Base-by-base conservation (phyloP, 2,888 invertebrate species). In the Rotaria socialis region DNA sequence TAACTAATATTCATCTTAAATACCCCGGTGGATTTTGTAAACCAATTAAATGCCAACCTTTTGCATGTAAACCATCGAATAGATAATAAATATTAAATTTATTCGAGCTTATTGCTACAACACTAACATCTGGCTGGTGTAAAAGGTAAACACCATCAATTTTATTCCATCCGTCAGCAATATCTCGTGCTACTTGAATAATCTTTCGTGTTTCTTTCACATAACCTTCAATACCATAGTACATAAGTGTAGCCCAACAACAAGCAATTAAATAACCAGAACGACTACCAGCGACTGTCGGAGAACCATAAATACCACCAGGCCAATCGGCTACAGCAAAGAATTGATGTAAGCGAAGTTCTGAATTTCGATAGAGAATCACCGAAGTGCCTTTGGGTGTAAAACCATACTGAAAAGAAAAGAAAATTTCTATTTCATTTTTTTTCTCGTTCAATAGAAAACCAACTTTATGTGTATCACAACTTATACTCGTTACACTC, bases 361-460 rank as follows among this genome's bases (percentile, higher is more conserved):
- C 94, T 67, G 93, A 92, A 86, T 94, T 92, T 52, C 94, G 93
- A 92, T 97, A 98, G 90, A 99, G 91, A 50, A 99, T 92, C 86
- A 97, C 94, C 0, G 97, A 97, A 0, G 96, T 95, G 47, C 99
- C 99, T 92, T 99, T 99, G 0, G 98, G 98, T 0, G 97, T 95
- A 92, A 94, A 98, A 0, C 96, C 99, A 91, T 98, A 99, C 95
- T 96, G 92, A 75, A 93, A 85, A 50, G 11, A 50, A 50, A 50
- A 50, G 50, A 50, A 50, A 50, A 50, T 50, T 50, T 35, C 35
- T 35, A 35, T 35, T 35, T 60, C n/a, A 60, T 60, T 27, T n/a
- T 27, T 60, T 24, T n/a, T 60, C n/a, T 60, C 27, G n/a, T n/a
- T 60, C n/a, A n/a, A 27, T n/a, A 8, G 10, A 27, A n/a, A n/a